phyloP scores from a whole-genome alignment of 2,888 invertebrate genomes.

The Dolichomitus sp. region DNA sequence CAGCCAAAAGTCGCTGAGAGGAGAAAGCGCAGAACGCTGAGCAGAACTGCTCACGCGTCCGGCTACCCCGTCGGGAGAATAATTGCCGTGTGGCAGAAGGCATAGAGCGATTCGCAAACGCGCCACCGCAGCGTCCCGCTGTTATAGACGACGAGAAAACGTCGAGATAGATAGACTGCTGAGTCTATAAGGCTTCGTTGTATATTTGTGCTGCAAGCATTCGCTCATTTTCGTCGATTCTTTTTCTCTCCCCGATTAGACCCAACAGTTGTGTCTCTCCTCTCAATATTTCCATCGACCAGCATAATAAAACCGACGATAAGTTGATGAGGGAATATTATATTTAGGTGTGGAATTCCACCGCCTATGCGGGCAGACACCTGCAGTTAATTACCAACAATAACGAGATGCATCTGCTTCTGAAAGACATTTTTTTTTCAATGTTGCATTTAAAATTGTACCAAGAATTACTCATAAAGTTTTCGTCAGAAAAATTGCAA shows the following conservation, averaged over 20 bases:
- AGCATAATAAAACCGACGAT: slow-evolving; percentile 14
- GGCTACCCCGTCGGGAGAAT: slow-evolving; percentile 62
- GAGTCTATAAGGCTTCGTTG: slow-evolving; percentile 46
- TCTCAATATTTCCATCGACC: slow-evolving; percentile 7
- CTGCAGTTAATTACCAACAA: slow-evolving; percentile 8
- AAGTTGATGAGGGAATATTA: slow-evolving; percentile 16
- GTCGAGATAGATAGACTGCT: slow-evolving; percentile 46
- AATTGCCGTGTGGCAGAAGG: slow-evolving; percentile 57
- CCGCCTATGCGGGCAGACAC: background rate
- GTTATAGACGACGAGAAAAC: slow-evolving; percentile 56
- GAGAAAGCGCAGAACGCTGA: slow-evolving; percentile 35
- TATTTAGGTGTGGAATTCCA: slow-evolving; percentile 24
- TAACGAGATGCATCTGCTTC: background rate
- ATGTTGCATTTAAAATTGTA: too few species aligned
- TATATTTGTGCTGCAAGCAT: background rate
- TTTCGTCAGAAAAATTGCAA: too few species aligned
- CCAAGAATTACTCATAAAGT: too few species aligned
- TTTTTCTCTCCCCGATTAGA: slow-evolving; percentile 15
- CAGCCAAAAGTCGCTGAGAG: slow-evolving; percentile 47
- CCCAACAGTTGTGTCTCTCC: background rate
- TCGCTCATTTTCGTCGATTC: background rate
- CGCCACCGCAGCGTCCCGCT: slow-evolving; percentile 45
- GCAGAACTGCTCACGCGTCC: slow-evolving; percentile 33
- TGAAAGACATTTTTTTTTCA: too few species aligned
- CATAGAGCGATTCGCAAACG: slow-evolving; percentile 49